Conservation (phyloP, 37 sponge, comb jelly and placozoan genomes). For the Haliclona indistincta region DNA sequence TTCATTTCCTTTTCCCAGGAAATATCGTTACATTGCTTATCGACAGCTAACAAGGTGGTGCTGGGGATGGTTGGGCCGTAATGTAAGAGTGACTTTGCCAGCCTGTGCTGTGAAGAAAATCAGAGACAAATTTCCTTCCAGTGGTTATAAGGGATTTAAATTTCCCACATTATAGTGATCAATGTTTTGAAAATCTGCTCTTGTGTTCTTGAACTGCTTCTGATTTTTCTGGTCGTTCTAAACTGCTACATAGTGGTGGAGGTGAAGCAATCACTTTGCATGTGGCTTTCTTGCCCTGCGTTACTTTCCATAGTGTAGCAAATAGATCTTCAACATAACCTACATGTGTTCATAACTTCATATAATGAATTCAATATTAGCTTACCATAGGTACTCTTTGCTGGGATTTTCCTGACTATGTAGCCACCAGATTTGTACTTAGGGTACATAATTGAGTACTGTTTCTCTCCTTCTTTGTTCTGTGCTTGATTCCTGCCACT, state of each 20-base stretch:
- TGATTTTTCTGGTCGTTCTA: slow-evolving; percentile 25
- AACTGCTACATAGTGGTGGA: slow-evolving; percentile 13
- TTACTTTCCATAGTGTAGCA: neutral
- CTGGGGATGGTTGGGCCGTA: slow-evolving; percentile 28
- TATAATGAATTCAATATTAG: neutral
- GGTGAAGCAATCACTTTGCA: neutral
- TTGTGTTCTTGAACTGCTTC: slow-evolving; percentile 20
- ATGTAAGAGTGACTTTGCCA: slow-evolving; percentile 4
- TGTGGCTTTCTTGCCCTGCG: neutral
- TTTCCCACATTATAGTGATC: slow-evolving; percentile 3
- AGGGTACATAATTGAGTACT: slow-evolving; percentile 13
- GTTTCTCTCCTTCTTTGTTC: slow-evolving; percentile 17
- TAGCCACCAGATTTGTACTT: slow-evolving; percentile 44
- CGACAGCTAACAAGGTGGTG: slow-evolving; percentile 46
- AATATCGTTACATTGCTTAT: slow-evolving; percentile 23
- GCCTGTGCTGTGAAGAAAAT: slow-evolving; percentile 19
- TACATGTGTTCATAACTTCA: neutral
- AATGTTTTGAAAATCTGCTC: slow-evolving; percentile 15
- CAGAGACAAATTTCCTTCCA: slow-evolving; percentile 15
- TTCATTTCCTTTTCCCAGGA: slow-evolving; percentile 16
- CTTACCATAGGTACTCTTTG: slow-evolving; percentile 35
- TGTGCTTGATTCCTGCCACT: slow-evolving; percentile 14
- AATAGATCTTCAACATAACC: slow-evolving; percentile 28
- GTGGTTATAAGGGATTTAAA: slow-evolving; percentile 28
- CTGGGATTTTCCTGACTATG: slow-evolving; percentile 26